Evolutionary conservation across 2,888 invertebrate genomes (phyloP).

Genomic region (Nectonema munidae): DNA sequence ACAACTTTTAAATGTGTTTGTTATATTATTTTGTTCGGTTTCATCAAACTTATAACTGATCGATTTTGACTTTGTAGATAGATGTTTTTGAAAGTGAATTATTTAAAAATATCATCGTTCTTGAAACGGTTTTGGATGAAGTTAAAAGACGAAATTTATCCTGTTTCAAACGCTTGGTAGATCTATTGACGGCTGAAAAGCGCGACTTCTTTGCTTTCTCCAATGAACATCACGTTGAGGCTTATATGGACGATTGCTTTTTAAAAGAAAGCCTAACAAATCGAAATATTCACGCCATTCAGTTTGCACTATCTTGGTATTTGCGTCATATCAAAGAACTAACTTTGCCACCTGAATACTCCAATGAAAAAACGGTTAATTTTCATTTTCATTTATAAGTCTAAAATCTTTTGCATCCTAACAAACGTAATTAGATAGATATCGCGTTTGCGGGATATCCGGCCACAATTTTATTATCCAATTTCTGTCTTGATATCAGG

Average conservation of each 20-base stretch:
- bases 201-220: constrained; percentile 62
- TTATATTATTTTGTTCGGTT: too few species aligned
- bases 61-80: neutral
- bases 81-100: constrained; percentile 6
- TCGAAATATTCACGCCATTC: constrained; percentile 58
- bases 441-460: too few species aligned
- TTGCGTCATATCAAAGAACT: constrained; percentile 32
- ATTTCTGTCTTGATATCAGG: too few species aligned
- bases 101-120: constrained; percentile 19
- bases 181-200: constrained; percentile 40
- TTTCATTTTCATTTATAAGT: too few species aligned
- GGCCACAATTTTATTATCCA: too few species aligned
- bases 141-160: constrained; percentile 47
- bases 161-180: constrained; percentile 50
- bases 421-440: too few species aligned
- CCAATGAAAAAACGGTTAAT: too few species aligned
- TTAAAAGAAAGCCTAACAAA: too few species aligned
- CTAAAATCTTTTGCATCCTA: too few species aligned
- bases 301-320: constrained; percentile 49
- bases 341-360: constrained; percentile 21
- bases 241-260: too few species aligned
- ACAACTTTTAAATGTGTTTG: too few species aligned
- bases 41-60: constrained; percentile 8
- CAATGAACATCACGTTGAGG: constrained; percentile 82
- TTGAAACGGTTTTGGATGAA: constrained; percentile 21